Evolutionary conservation across 92 coral and sea anemone genomes (phyloP), one percentile per base, ranked within the genome.

Genomic region (Muricea muricata): DNA sequence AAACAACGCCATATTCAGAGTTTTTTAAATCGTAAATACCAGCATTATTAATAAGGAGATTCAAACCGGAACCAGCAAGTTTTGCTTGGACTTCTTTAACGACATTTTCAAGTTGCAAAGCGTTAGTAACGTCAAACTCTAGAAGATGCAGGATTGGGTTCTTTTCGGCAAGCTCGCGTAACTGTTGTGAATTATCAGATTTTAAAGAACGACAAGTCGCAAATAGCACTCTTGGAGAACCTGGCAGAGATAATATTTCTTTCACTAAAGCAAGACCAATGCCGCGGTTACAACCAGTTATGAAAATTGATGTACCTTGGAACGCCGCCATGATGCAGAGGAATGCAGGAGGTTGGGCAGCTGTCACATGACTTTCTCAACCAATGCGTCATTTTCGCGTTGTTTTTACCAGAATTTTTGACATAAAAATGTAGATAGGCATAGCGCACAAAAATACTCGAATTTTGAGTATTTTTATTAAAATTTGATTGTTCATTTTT

Each of bases 241-340:
- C 74, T 5, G 86, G 78, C 6, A 90, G 87, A n/a, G 50, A 42
- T 12, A 94, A 60, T 33, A 94, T 78, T 78, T 92, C 93, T 79
- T 92, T 92, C 32, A 93, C 93, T 56, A 93, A 78, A 65, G 88
- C 98, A 58, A 93, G 78, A 25, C 98, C 98, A 68, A 93, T 79
- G 26, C 98, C 98, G 30, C 95, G 89, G 83, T 88, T 92, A 33
- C 91, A 82, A 26, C 98, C 98, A 25, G 98, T 93, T 39, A 93
- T 93, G 31, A 93, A 75, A 20, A 92, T 89, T 45, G 93, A 79
- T 28, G 35, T 52, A 78, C 77, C 79, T 24, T 37, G 74, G 31
- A 72, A 75, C 46, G 61, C n/a, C 40, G 78, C 87, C 91, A 84
- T 87, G 47, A 39, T 82, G 11, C n/a, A n/a, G n/a, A n/a, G n/a